phyloP scores from a whole-genome alignment of 1,140 invertebrate species.

The Spodoptera frugiperda region DNA sequence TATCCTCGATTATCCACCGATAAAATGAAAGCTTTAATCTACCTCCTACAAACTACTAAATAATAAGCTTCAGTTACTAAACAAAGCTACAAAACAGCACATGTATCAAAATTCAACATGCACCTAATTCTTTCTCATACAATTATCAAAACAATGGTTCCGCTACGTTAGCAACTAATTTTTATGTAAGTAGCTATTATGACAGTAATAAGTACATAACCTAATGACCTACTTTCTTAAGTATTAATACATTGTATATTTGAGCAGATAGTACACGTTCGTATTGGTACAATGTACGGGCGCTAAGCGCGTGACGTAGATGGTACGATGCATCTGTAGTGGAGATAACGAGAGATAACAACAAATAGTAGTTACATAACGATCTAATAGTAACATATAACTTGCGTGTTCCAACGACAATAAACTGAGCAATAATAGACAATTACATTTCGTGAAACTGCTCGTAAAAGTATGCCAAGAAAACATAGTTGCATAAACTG shows the following conservation, averaged over 20 bases:
- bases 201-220: conserved; percentile 49
- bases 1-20: neutral
- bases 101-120: neutral
- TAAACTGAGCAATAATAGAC: conserved; percentile 59
- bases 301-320: conserved; percentile 34
- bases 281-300: conserved; percentile 19
- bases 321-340: conserved; percentile 25
- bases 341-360: conserved; percentile 43
- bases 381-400: conserved; percentile 32
- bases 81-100: too few relatives aligned
- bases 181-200: conserved; percentile 48
- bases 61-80: too few relatives aligned
- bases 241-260: conserved; percentile 35
- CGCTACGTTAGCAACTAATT: conserved; percentile 30
- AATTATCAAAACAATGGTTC: conserved; percentile 46
- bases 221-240: conserved; percentile 50
- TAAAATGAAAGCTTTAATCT: neutral
- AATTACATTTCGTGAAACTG: conserved; percentile 63
- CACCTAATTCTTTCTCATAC: conserved; percentile 32
- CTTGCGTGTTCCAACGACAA: conserved; percentile 59
- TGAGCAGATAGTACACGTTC: conserved; percentile 42
- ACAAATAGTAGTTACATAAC: conserved; percentile 34
- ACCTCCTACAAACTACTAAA: too few relatives aligned
- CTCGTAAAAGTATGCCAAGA: conserved; percentile 71
- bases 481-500: conserved; percentile 62